Evolutionary conservation across 2,888 invertebrate genomes (phyloP).

Genomic region (Dugesia japonica): DNA sequence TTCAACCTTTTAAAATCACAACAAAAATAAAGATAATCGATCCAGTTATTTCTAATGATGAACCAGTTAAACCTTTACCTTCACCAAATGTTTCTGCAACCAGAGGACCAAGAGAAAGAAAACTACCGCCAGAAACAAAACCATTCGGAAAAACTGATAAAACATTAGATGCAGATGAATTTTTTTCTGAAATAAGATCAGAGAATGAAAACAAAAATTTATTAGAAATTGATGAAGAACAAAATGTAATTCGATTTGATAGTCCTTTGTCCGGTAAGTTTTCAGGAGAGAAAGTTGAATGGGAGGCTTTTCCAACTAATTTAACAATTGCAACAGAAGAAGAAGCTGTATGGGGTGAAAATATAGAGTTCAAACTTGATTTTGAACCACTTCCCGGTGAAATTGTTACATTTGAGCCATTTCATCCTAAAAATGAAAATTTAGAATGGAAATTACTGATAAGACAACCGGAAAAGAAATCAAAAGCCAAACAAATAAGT

Average conservation of each 20-base stretch:
- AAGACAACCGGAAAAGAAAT: constrained; percentile 42
- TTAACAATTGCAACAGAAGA: background rate
- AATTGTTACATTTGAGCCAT: constrained; percentile 30
- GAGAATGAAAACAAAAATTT: constrained; percentile 5
- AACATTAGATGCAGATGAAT: background rate
- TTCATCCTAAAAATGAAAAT: constrained; percentile 29
- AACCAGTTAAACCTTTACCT: constrained; percentile 40
- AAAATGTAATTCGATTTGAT: background rate
- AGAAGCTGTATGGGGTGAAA: constrained; percentile 25
- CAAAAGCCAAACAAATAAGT: constrained; percentile 45
- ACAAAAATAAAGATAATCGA: constrained; percentile 38
- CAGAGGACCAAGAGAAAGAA: background rate
- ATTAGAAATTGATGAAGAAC: background rate
- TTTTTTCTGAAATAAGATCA: background rate
- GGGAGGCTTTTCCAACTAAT: background rate
- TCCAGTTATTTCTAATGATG: constrained; percentile 41
- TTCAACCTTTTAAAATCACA: constrained; percentile 49
- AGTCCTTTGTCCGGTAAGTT: background rate
- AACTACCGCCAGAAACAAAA: background rate
- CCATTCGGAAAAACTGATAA: background rate
- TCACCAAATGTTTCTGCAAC: background rate
- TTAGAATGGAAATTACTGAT: constrained; percentile 33
- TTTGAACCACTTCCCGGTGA: constrained; percentile 10
- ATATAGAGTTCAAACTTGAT: background rate
- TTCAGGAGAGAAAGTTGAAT: background rate